phyloP scores from a whole-genome alignment of 2,797 vertebrate species.

The Gymnopithys bicolor region DNA sequence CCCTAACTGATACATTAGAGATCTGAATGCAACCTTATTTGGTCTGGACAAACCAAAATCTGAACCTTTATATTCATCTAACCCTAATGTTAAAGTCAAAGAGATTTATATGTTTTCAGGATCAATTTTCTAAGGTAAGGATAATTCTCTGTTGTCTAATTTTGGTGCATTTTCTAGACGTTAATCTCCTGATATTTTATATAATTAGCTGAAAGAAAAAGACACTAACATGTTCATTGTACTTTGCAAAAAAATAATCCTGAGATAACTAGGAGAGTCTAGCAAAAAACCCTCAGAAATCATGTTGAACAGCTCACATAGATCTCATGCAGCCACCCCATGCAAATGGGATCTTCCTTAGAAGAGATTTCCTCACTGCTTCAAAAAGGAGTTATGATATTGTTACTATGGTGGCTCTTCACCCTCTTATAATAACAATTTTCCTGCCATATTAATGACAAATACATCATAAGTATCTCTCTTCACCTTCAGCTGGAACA shows the following conservation, averaged over 20 bases:
- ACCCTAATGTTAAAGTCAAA: neutral
- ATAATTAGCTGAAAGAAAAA: neutral
- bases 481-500: conserved; percentile 26
- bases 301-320: neutral
- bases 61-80: neutral
- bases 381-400: neutral
- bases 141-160: neutral
- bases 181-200: neutral
- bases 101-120: neutral
- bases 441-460: conserved; percentile 1
- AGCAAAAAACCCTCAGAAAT: neutral
- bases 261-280: neutral
- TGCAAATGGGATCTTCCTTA: neutral
- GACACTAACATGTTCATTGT: neutral
- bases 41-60: neutral
- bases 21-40: neutral
- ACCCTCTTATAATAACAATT: neutral
- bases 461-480: conserved; percentile 33
- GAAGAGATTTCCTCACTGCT: neutral
- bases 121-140: neutral
- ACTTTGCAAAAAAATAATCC: neutral
- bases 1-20: neutral
- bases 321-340: neutral
- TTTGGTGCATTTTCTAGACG: neutral
- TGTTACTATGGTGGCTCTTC: neutral